These are phyloP conservation scores for Thecocarcelia acutangulata DNA, from an alignment of 2,888 invertebrate species.

Conservation along the genomic window DNA sequence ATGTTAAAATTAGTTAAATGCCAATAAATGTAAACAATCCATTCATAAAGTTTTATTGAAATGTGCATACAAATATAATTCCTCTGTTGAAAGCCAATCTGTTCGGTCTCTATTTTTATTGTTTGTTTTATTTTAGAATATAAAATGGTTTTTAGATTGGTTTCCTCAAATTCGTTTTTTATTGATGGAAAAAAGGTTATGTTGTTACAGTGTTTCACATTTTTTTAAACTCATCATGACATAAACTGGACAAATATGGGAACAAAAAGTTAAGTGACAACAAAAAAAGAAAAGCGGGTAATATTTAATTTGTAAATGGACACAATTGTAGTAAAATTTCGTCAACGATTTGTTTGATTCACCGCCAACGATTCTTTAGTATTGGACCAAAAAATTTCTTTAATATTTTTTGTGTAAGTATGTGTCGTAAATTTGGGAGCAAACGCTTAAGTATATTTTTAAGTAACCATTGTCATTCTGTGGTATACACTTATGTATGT, in stretches of 20 bases:
- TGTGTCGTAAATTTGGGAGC: no score
- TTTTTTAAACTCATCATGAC: not conserved
- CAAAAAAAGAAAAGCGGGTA: not conserved
- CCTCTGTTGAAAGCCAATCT: conserved; percentile 6
- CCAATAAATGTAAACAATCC: no score
- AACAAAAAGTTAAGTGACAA: not conserved
- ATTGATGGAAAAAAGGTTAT: conserved; percentile 40
- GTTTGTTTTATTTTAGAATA: conserved; percentile 43
- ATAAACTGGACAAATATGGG: no score
- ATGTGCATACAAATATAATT: not conserved
- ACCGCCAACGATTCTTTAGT: no score
- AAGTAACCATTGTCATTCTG: no score
- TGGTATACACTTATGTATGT: no score
- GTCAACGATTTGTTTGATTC: no score
- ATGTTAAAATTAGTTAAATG: no score
- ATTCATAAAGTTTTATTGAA: not conserved
- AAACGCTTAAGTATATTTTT: no score
- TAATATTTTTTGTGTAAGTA: no score
- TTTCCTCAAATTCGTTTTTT: conserved; percentile 35
- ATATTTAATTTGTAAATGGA: not conserved
- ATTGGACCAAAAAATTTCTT: no score
- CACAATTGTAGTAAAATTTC: no score
- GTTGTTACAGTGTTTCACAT: conserved; percentile 33
- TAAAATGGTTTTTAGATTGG: conserved; percentile 49
- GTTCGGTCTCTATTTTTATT: not conserved